Evolutionary conservation across 1,140 invertebrate genomes (phyloP).

Genomic region (Micrasema longulum): DNA sequence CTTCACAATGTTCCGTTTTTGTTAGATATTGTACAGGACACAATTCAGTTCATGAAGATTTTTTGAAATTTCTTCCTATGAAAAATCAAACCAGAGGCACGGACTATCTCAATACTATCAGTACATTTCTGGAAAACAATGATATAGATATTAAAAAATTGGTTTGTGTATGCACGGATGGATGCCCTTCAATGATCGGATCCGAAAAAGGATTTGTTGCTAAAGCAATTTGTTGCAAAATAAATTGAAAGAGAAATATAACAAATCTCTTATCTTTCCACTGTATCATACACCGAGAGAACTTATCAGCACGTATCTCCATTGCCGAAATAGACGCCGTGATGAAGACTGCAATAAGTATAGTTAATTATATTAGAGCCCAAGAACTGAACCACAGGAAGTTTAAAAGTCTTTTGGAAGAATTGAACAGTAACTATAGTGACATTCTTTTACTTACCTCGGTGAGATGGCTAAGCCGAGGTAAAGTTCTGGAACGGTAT

Average conservation of each 20-base stretch:
- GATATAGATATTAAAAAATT: conserved; percentile 55
- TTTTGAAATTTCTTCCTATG: conserved; percentile 53
- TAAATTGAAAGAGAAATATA: too few relatives aligned
- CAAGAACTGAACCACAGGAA: too few relatives aligned
- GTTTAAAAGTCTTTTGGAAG: conserved; percentile 21
- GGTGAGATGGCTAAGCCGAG: conserved; percentile 36
- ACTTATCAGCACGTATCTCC: conserved; percentile 15
- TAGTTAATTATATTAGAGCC: too few relatives aligned
- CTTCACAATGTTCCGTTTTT: conserved; percentile 55
- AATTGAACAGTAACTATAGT: conserved; percentile 40
- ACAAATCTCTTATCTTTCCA: conserved; percentile 47
- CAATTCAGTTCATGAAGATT: conserved; percentile 51
- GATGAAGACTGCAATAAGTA: conserved; percentile 37
- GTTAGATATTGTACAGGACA: conserved; percentile 53
- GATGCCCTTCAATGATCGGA: too few relatives aligned
- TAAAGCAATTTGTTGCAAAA: too few relatives aligned
- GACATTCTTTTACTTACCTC: conserved; percentile 26
- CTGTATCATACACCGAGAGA: too few relatives aligned
- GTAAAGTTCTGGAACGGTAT: conserved; percentile 28
- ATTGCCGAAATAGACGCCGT: conserved; percentile 37
- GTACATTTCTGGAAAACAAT: conserved; percentile 53
- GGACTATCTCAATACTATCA: conserved; percentile 54
- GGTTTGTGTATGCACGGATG: too few relatives aligned
- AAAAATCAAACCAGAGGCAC: conserved; percentile 54
- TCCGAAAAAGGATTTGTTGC: too few relatives aligned